Conservation (phyloP, 1,140 invertebrate genomes). For the Apis cerana region DNA sequence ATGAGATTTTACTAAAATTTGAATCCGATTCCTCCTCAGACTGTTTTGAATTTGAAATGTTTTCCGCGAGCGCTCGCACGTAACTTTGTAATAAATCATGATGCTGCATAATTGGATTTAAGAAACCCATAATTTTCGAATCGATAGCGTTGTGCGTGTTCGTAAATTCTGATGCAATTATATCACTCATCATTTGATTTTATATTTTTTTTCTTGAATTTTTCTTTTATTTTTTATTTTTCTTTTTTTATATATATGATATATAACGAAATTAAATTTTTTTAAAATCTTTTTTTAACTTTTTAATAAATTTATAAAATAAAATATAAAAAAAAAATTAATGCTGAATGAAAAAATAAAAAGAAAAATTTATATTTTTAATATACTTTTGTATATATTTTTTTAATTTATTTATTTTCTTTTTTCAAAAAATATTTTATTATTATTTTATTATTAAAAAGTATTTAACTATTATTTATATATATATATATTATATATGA, state of each 20-base stretch:
- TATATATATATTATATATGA: too few species aligned
- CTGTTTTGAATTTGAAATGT: conserved; percentile 53
- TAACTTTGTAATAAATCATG: conserved; percentile 89
- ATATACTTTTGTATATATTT: too few species aligned
- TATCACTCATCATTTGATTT: background rate
- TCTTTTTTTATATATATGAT: background rate
- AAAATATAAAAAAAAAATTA: too few species aligned
- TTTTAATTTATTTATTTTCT: background rate
- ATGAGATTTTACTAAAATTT: background rate
- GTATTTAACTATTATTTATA: background rate
- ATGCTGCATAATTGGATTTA: conserved; percentile 81
- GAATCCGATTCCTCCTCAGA: conserved; percentile 12
- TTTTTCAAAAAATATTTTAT: background rate
- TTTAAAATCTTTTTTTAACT: background rate
- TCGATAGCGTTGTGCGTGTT: conserved; percentile 42
- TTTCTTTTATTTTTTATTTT: background rate
- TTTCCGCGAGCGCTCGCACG: conserved; percentile 84
- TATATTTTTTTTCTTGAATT: background rate
- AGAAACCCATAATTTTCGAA: conserved; percentile 70
- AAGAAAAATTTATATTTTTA: too few species aligned
- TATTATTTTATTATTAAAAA: background rate
- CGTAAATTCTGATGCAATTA: background rate
- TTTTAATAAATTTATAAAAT: background rate
- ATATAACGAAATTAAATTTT: background rate
- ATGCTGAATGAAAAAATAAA: too few species aligned